Evolutionary conservation across 2,888 invertebrate species (phyloP).

Genomic region (Cyaniris semiargus): DNA sequence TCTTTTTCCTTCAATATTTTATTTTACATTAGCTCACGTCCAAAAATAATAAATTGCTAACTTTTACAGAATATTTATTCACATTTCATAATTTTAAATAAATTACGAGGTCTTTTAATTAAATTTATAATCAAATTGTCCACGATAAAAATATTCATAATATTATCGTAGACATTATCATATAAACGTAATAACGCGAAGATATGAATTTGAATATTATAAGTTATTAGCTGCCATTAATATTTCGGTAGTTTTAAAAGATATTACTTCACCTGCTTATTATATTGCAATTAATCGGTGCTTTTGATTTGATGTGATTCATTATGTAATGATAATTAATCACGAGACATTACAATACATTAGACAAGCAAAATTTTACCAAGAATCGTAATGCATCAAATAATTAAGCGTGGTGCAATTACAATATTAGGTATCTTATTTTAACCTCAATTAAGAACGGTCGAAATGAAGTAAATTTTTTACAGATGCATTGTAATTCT

Average conservation of each 20-base stretch:
- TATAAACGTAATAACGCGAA: not conserved
- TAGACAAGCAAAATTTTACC: slow-evolving; percentile 36
- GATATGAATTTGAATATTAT: slow-evolving; percentile 12
- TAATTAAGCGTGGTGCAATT: not conserved
- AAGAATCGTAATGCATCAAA: slow-evolving; percentile 29
- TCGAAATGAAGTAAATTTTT: slow-evolving; percentile 9
- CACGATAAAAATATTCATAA: slow-evolving; percentile 2
- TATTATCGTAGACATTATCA: not conserved
- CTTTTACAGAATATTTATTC: slow-evolving; percentile 44
- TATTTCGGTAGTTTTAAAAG: slow-evolving; percentile 16
- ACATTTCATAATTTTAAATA: slow-evolving; percentile 40
- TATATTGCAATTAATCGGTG: not conserved
- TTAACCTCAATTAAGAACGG: not conserved
- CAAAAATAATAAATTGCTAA: not conserved
- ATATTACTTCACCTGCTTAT: slow-evolving; percentile 5
- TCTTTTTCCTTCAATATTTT: not conserved
- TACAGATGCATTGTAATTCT: not conserved
- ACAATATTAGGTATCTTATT: not conserved
- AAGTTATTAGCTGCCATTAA: not conserved
- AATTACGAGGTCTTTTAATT: slow-evolving; percentile 16
- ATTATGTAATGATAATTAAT: slow-evolving; percentile 16
- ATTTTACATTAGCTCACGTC: not conserved
- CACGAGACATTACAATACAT: slow-evolving; percentile 35
- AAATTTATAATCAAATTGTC: slow-evolving; percentile 14
- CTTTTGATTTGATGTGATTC: not conserved